Evolutionary conservation across 2,888 invertebrate species (phyloP), one percentile per base, ranked within the genome.

Genomic region (Girardia tigrina): DNA sequence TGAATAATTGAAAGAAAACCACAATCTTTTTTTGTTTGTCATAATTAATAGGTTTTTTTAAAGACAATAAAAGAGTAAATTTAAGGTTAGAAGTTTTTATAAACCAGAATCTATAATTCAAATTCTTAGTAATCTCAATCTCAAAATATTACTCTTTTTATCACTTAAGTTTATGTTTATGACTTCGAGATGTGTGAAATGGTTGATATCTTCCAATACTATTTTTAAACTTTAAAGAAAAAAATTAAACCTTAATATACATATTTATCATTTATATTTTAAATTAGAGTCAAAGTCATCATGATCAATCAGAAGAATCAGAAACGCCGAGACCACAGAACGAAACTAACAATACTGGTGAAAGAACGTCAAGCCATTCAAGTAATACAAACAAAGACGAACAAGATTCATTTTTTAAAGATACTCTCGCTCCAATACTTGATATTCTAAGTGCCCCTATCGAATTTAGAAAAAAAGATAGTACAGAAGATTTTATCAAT

Each of bases 361-460:
- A 8, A 36, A 16, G 36, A 36, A 16, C n/a, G n/a, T 20, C 6
- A 56, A 12, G 6, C n/a, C n/a, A 20, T 8, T 12, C 4, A 56
- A 56, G 23, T 56, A 71, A 26, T 8, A 6, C 28, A 2, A 6
- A 42, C 8, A 29, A 8, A 1, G 73, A 72, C 20, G 73, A 72
- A 6, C 29, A 72, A 26, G 28, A 28, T 14, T 20, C 26, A 2
- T 72, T 72, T 36, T 72, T 29, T n/a, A 36, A 72, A 26, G 29
- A 26, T 29, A 27, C 28, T 4, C 29, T 72, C 1, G 73, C 73
- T 29, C 73, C 73, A 4, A 72, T 72, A 6, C n/a, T 72, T 4
- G 73, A 72, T 36, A 28, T 72, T 28, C 23, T 72, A 23, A 29
- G 73, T 26, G 73, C 73, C 2, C 73, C 73, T 4, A 23, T 56